phyloP scores from a whole-genome alignment of 2,888 invertebrate genomes.

The Calameuta filiformis region DNA sequence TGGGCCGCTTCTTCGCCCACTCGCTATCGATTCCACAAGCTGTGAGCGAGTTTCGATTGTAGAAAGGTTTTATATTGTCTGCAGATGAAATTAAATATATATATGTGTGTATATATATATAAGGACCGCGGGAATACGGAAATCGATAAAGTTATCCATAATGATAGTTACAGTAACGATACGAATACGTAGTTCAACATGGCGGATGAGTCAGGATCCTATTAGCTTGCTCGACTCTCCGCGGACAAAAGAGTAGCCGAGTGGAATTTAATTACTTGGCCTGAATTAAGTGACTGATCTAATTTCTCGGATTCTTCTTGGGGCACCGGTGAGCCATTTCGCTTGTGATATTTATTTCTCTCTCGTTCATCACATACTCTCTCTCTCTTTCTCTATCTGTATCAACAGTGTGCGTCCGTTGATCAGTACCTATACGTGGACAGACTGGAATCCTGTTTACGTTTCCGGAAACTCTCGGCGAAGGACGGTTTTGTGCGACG shows the following conservation, averaged over 20 bases:
- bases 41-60: background rate
- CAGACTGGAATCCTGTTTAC: constrained; percentile 1
- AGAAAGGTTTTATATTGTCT: background rate
- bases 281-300: constrained; percentile 42
- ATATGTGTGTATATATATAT: background rate
- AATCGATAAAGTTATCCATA: background rate
- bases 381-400: constrained; percentile 1
- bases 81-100: background rate
- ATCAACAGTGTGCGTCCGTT: constrained; percentile 22
- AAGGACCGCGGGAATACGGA: background rate
- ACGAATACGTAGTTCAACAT: background rate
- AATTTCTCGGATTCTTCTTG: constrained; percentile 4
- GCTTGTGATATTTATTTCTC: constrained; percentile 22
- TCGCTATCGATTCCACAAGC: background rate
- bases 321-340: background rate
- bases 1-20: background rate
- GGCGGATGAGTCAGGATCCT: background rate
- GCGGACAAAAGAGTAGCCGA: background rate
- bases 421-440: constrained; percentile 18
- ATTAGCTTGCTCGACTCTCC: background rate
- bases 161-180: background rate
- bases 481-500: constrained; percentile 28
- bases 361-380: constrained; percentile 7
- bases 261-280: background rate
- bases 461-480: constrained; percentile 29